Evolutionary conservation across 2,113 vertebrate genomes (phyloP).

Genomic region (Ariopsis seemanni): DNA sequence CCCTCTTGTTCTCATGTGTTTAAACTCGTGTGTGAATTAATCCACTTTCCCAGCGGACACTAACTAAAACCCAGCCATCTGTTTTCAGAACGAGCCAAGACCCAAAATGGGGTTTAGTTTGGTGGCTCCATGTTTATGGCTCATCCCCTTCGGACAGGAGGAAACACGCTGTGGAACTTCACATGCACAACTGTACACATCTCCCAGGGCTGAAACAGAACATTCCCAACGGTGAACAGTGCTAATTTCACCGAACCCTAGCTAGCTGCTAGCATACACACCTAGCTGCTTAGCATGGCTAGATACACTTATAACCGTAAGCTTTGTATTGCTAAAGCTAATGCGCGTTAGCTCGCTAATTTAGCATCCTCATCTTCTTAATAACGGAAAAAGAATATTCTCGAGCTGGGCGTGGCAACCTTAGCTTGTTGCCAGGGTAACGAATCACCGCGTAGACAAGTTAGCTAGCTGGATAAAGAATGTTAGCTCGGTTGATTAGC

Average conservation of each 20-base stretch:
- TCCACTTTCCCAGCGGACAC: background rate
- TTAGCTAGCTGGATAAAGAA: background rate
- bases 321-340: background rate
- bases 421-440: background rate
- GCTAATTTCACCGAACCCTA: background rate
- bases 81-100: background rate
- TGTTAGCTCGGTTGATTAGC: background rate
- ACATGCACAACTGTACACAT: too few species aligned
- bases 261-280: background rate
- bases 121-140: background rate
- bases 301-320: background rate
- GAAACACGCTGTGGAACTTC: too few species aligned
- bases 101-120: background rate
- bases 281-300: background rate
- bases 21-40: background rate
- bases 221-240: background rate
- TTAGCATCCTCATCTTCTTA: background rate
- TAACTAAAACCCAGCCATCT: background rate
- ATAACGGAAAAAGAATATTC: background rate
- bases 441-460: too few species aligned
- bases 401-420: background rate
- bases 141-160: too few species aligned
- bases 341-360: background rate
- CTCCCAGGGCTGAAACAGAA: too few species aligned
- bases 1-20: background rate